These are phyloP conservation scores for Crypturellus tataupa DNA, from an alignment of 2,797 vertebrate genomes.

Conservation along the genomic window DNA sequence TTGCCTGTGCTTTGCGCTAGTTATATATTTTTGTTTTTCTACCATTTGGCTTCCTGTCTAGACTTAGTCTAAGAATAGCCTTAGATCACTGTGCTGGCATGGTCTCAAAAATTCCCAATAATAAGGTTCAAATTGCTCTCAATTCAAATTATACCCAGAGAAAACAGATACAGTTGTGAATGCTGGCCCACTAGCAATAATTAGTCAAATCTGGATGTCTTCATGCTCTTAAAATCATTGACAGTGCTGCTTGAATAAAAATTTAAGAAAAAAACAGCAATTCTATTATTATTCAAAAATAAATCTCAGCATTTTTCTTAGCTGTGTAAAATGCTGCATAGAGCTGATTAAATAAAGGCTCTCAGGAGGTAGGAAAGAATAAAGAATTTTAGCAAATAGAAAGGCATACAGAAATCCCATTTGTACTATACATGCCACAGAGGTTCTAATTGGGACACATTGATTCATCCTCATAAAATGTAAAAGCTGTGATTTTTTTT, in stretches of 20 bases:
- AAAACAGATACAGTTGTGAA: background rate
- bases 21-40: background rate
- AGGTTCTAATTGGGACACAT: constrained; percentile 59
- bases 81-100: background rate
- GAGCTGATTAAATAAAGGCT: constrained; percentile 30
- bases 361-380: background rate
- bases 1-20: background rate
- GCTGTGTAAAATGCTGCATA: background rate
- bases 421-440: constrained; percentile 16
- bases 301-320: constrained; percentile 5
- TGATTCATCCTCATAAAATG: constrained; percentile 59
- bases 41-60: background rate
- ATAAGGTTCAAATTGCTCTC: background rate
- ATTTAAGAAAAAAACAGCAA: background rate
- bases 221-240: background rate
- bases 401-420: background rate
- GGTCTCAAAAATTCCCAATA: background rate
- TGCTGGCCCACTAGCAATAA: background rate
- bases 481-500: constrained; percentile 40
- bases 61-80: background rate
- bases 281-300: background rate
- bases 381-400: constrained; percentile 24
- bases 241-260: background rate
- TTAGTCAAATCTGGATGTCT: background rate
- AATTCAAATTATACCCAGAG: background rate